Percentiles rank a stretch among this genome's conserved stretches.
Conservation (phyloP, 2,888 invertebrate genomes). For the Diarsia brunnea region DNA sequence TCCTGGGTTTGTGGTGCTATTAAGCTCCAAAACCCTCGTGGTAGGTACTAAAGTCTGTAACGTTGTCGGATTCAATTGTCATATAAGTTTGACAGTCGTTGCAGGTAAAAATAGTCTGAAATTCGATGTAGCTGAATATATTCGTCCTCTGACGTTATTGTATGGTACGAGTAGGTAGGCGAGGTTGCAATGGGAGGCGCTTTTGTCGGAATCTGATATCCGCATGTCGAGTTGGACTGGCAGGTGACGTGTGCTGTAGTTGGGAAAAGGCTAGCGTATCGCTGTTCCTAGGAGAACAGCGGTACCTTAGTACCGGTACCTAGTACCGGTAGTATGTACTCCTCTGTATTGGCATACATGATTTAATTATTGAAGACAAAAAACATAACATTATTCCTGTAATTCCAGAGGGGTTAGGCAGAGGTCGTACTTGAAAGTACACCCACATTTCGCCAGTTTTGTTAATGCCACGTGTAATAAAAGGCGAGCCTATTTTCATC, state of each 20-base stretch:
- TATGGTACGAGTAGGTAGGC: too few species aligned
- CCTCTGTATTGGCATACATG: background rate
- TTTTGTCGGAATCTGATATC: constrained; percentile 25
- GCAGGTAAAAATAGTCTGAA: background rate
- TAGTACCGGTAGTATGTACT: too few species aligned
- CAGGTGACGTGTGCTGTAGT: background rate
- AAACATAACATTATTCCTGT: too few species aligned
- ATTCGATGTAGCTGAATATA: background rate
- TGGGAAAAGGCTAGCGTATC: background rate
- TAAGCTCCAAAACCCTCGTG: background rate
- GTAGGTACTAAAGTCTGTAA: background rate
- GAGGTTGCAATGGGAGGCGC: background rate
- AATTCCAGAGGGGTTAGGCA: too few species aligned
- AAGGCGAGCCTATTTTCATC: too few species aligned
- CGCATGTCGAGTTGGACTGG: background rate
- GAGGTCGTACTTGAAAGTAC: too few species aligned
- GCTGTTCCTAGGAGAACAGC: background rate
- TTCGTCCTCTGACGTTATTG: background rate
- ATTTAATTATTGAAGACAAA: too few species aligned
- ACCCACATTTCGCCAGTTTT: too few species aligned
- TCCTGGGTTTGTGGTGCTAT: background rate
- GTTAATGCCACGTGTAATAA: too few species aligned
- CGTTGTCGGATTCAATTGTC: background rate
- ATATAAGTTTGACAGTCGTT: background rate
- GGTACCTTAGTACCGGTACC: too few species aligned